Evolutionary conservation across 2,797 vertebrate species (phyloP).

Genomic region (Urocyon cinereoargenteus): DNA sequence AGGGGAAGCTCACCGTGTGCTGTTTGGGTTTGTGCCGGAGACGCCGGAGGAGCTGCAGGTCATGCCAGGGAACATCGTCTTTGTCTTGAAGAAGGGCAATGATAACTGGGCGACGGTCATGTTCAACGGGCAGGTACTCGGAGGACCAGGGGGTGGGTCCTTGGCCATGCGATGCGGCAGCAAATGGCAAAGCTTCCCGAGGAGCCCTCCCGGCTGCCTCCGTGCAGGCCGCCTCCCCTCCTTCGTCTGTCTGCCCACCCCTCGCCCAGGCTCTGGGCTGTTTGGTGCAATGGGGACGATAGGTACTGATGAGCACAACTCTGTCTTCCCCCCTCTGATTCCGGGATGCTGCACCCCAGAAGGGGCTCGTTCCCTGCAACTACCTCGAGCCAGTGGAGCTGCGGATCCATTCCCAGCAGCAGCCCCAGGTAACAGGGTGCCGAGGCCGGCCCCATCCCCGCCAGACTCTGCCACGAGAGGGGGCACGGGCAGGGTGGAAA

Average conservation of each 20-base stretch:
- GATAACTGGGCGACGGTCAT: conserved; percentile 98
- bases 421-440: conserved; percentile 80
- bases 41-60: conserved; percentile 94
- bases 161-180: not conserved
- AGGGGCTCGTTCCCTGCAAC: conserved; percentile 97
- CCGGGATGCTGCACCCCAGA: conserved; percentile 85
- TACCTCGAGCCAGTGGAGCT: conserved; percentile 94
- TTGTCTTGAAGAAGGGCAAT: conserved; percentile 94
- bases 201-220: fast-evolving
- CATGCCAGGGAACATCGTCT: conserved; percentile 97
- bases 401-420: conserved; percentile 83
- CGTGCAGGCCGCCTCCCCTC: not conserved
- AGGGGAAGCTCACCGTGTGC: conserved; percentile 94
- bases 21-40: conserved; percentile 95
- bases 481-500: not conserved
- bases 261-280: fast-evolving
- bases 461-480: not conserved
- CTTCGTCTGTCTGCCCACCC: fast-evolving
- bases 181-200: not conserved
- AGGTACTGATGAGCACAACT: not conserved
- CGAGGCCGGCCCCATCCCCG: fast-evolving
- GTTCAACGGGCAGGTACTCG: conserved; percentile 95
- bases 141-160: fast-evolving
- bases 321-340: not conserved
- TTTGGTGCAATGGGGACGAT: not conserved